Evolutionary conservation across 2,113 vertebrate species (phyloP).

Genomic region (Megaptera novaeangliae): DNA sequence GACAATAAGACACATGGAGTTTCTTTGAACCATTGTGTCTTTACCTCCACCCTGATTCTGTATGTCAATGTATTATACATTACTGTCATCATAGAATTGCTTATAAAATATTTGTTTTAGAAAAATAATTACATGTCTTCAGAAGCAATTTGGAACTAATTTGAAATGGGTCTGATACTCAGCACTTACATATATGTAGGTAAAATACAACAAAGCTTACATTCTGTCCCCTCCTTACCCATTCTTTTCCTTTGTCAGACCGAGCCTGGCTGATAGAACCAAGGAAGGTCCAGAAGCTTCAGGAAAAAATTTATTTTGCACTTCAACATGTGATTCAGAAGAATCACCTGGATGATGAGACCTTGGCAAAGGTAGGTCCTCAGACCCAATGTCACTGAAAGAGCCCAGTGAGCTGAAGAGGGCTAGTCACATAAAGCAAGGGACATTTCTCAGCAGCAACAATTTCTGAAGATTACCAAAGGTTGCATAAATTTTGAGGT

Average conservation of each 20-base stretch:
- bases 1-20: not conserved
- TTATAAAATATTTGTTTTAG: not conserved
- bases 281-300: conserved; percentile 98
- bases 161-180: not conserved
- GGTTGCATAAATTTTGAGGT: not conserved
- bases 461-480: not conserved
- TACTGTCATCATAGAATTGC: not conserved
- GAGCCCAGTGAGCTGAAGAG: not conserved
- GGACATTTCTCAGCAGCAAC: not conserved
- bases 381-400: not conserved
- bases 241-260: conserved; percentile 80
- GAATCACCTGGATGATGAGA: conserved; percentile 98
- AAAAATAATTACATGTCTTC: not conserved
- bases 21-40: not conserved
- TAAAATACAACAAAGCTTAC: not conserved
- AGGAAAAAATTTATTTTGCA: conserved; percentile 99
- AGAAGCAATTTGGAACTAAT: not conserved
- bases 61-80: not conserved
- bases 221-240: not conserved
- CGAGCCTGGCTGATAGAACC: conserved; percentile 99
- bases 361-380: conserved; percentile 91
- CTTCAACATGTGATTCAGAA: conserved; percentile 99
- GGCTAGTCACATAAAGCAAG: not conserved
- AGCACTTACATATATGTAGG: not conserved
- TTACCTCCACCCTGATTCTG: not conserved